phyloP scores from a whole-genome alignment of 2,113 vertebrate genomes.

The Zosterops pallidus region DNA sequence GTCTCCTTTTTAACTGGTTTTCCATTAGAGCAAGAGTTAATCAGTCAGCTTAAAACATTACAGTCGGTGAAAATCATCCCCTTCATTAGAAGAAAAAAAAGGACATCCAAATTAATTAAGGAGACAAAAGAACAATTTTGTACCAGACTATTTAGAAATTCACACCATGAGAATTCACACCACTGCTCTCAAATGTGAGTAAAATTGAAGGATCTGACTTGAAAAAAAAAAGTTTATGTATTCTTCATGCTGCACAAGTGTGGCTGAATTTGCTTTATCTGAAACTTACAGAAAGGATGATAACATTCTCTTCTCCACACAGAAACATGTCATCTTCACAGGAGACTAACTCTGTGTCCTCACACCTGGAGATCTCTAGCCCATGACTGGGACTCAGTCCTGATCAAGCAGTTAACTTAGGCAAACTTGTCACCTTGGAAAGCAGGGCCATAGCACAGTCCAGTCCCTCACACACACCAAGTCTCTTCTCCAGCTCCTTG shows the following conservation, averaged over 20 bases:
- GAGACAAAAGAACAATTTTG: background rate
- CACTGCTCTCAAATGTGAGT: background rate
- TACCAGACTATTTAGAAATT: background rate
- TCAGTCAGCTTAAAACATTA: background rate
- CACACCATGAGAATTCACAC: background rate
- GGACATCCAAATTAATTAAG: background rate
- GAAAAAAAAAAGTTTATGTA: fast-evolving
- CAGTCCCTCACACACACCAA: background rate
- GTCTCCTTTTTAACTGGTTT: background rate
- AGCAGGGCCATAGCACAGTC: background rate
- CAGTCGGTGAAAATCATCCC: background rate
- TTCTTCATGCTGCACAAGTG: background rate
- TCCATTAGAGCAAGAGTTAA: background rate
- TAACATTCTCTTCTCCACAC: background rate
- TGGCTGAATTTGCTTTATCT: background rate
- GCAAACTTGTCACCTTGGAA: background rate
- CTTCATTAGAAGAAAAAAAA: background rate
- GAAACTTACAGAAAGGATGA: background rate
- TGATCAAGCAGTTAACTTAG: background rate
- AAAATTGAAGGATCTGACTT: background rate
- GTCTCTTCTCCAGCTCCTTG: background rate
- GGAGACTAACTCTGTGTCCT: background rate
- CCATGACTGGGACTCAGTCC: background rate
- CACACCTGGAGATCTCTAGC: background rate
- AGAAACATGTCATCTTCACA: background rate